These are phyloP conservation scores for Andrena minutula DNA, from an alignment of 2,888 invertebrate genomes.

Conservation along the genomic window DNA sequence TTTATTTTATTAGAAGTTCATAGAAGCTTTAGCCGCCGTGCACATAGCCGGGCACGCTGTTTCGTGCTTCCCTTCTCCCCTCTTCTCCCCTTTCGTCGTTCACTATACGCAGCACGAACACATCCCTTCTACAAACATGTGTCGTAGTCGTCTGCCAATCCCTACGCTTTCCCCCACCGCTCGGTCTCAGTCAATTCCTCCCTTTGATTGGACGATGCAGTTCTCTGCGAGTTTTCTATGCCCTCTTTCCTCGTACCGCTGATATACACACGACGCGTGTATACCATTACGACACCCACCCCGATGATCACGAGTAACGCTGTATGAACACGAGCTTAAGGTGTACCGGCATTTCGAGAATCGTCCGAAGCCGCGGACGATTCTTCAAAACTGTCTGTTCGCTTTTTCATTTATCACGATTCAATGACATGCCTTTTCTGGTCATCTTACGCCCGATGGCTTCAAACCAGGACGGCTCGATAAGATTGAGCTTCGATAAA, in stretches of 20 bases:
- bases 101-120: conserved; percentile 63
- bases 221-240: conserved; percentile 64
- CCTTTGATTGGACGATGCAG: conserved; percentile 66
- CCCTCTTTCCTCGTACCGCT: conserved; percentile 60
- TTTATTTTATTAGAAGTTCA: conserved; percentile 38
- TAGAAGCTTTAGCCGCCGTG: conserved; percentile 30
- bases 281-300: conserved; percentile 62
- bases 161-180: conserved; percentile 50
- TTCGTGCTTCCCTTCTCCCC: conserved; percentile 56
- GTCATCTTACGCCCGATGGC: neutral
- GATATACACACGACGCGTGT: conserved; percentile 64
- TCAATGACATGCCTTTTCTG: conserved; percentile 14
- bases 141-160: conserved; percentile 65
- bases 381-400: conserved; percentile 19
- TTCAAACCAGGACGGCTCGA: neutral
- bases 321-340: conserved; percentile 65
- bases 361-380: conserved; percentile 21
- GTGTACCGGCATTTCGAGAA: conserved; percentile 49
- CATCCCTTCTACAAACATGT: conserved; percentile 61
- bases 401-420: conserved; percentile 28
- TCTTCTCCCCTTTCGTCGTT: conserved; percentile 30
- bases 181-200: conserved; percentile 53
- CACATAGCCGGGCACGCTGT: conserved; percentile 64
- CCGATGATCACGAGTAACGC: conserved; percentile 55
- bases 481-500: conserved; percentile 18